Percentiles rank a stretch among this genome's conserved stretches.
Evolutionary conservation across 2,797 vertebrate genomes (phyloP).

Genomic region (Fratercula arctica): DNA sequence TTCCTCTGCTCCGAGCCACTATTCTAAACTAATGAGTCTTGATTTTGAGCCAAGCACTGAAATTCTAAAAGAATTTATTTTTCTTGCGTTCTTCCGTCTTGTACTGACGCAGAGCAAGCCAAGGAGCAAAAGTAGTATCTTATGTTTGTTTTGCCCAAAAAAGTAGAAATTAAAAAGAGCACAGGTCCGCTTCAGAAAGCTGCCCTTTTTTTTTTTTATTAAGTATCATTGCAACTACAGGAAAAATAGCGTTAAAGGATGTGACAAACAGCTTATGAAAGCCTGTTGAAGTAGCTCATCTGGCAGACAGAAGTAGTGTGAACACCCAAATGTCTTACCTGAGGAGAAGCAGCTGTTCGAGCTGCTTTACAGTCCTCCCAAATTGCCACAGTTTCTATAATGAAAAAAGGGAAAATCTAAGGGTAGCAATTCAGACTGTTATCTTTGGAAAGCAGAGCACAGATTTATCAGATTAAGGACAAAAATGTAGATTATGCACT

Average conservation of each 20-base stretch:
- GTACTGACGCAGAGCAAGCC: constrained; percentile 7
- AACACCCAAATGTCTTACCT: constrained; percentile 55
- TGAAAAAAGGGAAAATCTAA: background rate
- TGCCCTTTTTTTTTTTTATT: background rate
- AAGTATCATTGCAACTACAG: background rate
- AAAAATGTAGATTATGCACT: background rate
- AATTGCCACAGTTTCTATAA: background rate
- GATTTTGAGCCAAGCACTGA: constrained; percentile 38
- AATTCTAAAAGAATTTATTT: constrained; percentile 46
- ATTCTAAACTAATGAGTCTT: constrained; percentile 44
- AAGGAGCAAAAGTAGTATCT: background rate
- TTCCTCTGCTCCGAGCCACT: constrained; percentile 42
- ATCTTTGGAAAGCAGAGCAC: constrained; percentile 9
- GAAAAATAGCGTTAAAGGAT: constrained; percentile 15
- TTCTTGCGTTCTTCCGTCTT: background rate
- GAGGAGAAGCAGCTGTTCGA: constrained; percentile 56
- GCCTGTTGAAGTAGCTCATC: background rate
- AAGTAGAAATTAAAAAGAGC: background rate
- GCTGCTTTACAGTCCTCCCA: background rate
- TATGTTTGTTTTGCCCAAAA: constrained; percentile 33
- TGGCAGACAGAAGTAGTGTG: constrained; percentile 22
- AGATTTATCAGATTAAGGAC: background rate
- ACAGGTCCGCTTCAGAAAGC: background rate
- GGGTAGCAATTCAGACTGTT: background rate
- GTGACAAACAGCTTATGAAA: constrained; percentile 20